These are phyloP conservation scores for Heliconius hermathena DNA, from an alignment of 1,140 invertebrate genomes.

Conservation along the genomic window DNA sequence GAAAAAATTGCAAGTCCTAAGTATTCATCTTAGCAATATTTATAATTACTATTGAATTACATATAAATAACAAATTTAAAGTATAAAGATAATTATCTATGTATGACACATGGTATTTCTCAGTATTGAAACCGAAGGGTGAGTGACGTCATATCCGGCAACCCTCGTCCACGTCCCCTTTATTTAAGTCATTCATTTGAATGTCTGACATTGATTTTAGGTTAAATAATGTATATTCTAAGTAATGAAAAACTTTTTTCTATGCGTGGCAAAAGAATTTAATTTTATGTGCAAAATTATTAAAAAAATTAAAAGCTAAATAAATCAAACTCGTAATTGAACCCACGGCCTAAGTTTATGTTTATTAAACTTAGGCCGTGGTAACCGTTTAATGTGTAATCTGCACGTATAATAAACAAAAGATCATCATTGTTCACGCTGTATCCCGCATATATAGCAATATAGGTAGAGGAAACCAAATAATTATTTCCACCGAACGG, in stretches of 20 bases:
- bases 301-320: too few relatives aligned
- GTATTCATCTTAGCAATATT: neutral
- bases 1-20: too few relatives aligned
- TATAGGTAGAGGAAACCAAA: too few relatives aligned
- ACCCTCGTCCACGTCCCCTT: constrained; percentile 5
- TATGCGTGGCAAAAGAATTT: neutral
- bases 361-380: too few relatives aligned
- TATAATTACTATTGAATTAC: neutral
- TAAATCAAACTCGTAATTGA: neutral
- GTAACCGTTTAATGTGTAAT: too few relatives aligned
- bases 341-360: too few relatives aligned
- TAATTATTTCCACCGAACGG: too few relatives aligned
- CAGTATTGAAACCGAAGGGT: constrained; percentile 3
- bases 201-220: neutral
- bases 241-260: neutral
- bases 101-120: constrained; percentile 16
- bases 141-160: constrained; percentile 21
- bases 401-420: too few relatives aligned
- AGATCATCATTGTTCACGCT: too few relatives aligned
- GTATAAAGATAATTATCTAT: neutral
- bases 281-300: too few relatives aligned
- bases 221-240: neutral
- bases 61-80: neutral
- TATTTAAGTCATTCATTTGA: neutral
- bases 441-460: too few relatives aligned